Percentiles rank a stretch among this genome's conserved stretches.
phyloP scores from a whole-genome alignment of 1,140 invertebrate species.

The Steinernema khuongi region DNA sequence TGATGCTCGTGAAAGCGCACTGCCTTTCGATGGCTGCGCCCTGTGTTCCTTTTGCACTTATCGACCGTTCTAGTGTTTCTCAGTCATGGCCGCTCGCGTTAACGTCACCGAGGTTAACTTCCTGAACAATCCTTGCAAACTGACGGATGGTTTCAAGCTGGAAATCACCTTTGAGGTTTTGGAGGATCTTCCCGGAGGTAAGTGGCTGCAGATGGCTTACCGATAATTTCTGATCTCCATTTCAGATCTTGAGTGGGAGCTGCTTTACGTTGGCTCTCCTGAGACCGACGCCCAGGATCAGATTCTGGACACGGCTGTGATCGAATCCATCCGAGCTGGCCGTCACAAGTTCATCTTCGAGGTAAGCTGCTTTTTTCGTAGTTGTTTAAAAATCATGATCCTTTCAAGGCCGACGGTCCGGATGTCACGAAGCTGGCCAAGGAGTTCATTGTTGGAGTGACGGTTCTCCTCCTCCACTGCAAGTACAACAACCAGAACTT shows the following conservation, averaged over 20 bases:
- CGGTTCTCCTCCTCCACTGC: slow-evolving; percentile 89
- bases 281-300: slow-evolving; percentile 93
- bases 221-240: neutral
- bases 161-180: slow-evolving; percentile 53
- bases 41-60: too few relatives aligned
- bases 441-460: slow-evolving; percentile 90
- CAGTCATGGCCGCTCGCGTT: slow-evolving; percentile 44
- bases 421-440: slow-evolving; percentile 86
- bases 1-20: too few relatives aligned
- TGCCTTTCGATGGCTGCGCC: too few relatives aligned
- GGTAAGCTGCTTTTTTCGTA: neutral
- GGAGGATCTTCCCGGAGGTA: slow-evolving; percentile 46
- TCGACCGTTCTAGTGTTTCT: neutral
- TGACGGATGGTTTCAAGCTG: slow-evolving; percentile 42
- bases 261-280: slow-evolving; percentile 96
- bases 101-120: slow-evolving; percentile 43
- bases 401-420: slow-evolving; percentile 79
- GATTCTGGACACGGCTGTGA: slow-evolving; percentile 79
- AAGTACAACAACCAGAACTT: slow-evolving; percentile 74
- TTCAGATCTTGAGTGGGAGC: slow-evolving; percentile 94
- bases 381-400: neutral
- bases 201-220: neutral
- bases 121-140: slow-evolving; percentile 43
- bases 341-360: slow-evolving; percentile 91
- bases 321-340: slow-evolving; percentile 93